Evolutionary conservation across 2,888 invertebrate species (phyloP).

Genomic region (Drosophila anomelani): DNA sequence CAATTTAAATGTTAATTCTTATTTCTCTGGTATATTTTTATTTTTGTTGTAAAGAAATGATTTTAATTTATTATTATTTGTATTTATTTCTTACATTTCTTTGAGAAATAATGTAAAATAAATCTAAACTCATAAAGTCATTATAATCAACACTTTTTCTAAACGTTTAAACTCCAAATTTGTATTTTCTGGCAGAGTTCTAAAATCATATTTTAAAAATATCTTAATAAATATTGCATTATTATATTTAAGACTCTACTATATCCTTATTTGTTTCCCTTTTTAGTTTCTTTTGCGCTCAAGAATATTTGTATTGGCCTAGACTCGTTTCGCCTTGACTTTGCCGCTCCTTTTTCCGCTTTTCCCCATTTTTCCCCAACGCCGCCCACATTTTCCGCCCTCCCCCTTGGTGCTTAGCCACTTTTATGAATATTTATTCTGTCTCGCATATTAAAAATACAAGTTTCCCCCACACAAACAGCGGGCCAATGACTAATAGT

Average conservation of each 20-base stretch:
- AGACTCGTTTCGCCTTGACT: conserved; percentile 34
- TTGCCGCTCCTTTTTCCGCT: conserved; percentile 27
- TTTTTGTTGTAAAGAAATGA: background rate
- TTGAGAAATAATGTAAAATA: too few species aligned
- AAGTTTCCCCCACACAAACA: conserved; percentile 44
- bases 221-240: too few species aligned
- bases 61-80: too few species aligned
- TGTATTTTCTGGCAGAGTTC: too few species aligned
- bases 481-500: conserved; percentile 77
- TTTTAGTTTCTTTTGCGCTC: background rate
- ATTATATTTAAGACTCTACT: too few species aligned
- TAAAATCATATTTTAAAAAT: too few species aligned
- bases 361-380: background rate
- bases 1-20: background rate
- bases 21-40: background rate
- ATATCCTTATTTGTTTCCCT: background rate
- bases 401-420: conserved; percentile 36
- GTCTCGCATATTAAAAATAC: conserved; percentile 77
- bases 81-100: too few species aligned
- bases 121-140: too few species aligned
- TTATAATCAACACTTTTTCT: too few species aligned
- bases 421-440: conserved; percentile 80
- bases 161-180: too few species aligned
- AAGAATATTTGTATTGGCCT: conserved; percentile 10
- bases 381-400: conserved; percentile 1